Base-by-base conservation (phyloP, 2,888 invertebrate genomes). In the Arenicola marina region DNA sequence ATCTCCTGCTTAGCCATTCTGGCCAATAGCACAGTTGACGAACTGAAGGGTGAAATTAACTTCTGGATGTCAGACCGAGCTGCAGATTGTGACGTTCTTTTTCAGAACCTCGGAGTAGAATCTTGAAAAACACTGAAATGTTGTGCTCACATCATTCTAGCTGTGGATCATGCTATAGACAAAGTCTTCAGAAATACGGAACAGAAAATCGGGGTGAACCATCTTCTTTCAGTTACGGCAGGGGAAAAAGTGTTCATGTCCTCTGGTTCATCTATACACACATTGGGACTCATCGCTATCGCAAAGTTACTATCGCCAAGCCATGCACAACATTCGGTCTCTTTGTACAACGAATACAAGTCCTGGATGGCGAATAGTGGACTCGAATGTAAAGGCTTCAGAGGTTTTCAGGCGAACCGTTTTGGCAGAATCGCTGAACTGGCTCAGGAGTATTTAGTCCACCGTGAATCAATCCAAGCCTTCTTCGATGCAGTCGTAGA, bases 251-350 rank as follows among this genome's bases (percentile, higher is more conserved):
- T 48, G 7, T 48, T 11, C 48, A 7, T 11, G 21, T 48, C 48
- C 11, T 24, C 48, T 18, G n/a, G n/a, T n/a, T 15, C n/a, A 48
- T 18, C 18, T 24, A n/a, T 24, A 18, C 38, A 31, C 18, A 53
- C 54, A 29, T 31, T 29, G 31, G 54, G 29, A 11, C 54, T 53
- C 4, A 53, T 53, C 29, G 54, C 54, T 21, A 53, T 53, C 7
- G 18, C 54, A 21, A 53, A 53, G 21, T 21, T 53, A 11, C 21
- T 53, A 21, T 53, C 54, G 11, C 54, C 54, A 21, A 53, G 54
- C 21, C 54, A 53, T 53, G 54, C 54, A 4, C 15, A 4, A 7
- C 28, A 53, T 21, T 53, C 54, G 15, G 54, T 53, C 28, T 53
- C 54, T 18, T 29, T 53, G 31, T 53, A 53, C 54, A 53, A 53